Evolutionary conservation across 2,797 vertebrate species (phyloP).

Genomic region (Falco columbarius): DNA sequence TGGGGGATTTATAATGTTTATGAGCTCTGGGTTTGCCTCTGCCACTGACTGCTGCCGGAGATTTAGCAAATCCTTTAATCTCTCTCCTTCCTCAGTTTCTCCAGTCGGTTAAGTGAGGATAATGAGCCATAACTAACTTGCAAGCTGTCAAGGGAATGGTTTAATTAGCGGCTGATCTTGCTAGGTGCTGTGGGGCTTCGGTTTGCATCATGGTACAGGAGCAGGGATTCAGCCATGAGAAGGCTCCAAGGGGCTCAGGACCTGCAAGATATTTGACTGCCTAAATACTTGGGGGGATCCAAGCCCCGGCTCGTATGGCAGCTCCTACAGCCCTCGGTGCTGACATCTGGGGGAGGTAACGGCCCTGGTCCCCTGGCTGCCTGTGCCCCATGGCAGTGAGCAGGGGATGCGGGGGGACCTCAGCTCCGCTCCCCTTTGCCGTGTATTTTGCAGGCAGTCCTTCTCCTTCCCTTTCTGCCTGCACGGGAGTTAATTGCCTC

Average conservation of each 20-base stretch:
- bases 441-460: not conserved
- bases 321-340: not conserved
- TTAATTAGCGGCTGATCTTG: constrained; percentile 61
- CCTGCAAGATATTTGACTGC: constrained; percentile 42
- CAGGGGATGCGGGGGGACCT: too few relatives aligned
- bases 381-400: not conserved
- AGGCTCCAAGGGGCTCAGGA: constrained; percentile 13
- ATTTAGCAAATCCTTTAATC: constrained; percentile 68
- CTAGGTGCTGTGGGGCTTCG: constrained; percentile 36
- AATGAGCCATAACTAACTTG: constrained; percentile 71
- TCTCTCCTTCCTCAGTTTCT: constrained; percentile 68
- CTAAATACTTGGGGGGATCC: not conserved
- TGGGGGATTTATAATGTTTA: constrained; percentile 44
- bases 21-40: constrained; percentile 22
- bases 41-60: constrained; percentile 33
- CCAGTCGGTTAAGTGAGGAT: constrained; percentile 65
- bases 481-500: constrained; percentile 30
- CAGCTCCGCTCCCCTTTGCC: not conserved
- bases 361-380: fast-evolving
- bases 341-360: not conserved
- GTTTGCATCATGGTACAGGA: not conserved
- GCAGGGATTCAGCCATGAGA: not conserved
- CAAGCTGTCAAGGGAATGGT: constrained; percentile 55
- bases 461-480: not conserved
- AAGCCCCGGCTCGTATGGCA: fast-evolving